Conservation (phyloP, 92 coral and sea anemone species). For the Porites divaricata region DNA sequence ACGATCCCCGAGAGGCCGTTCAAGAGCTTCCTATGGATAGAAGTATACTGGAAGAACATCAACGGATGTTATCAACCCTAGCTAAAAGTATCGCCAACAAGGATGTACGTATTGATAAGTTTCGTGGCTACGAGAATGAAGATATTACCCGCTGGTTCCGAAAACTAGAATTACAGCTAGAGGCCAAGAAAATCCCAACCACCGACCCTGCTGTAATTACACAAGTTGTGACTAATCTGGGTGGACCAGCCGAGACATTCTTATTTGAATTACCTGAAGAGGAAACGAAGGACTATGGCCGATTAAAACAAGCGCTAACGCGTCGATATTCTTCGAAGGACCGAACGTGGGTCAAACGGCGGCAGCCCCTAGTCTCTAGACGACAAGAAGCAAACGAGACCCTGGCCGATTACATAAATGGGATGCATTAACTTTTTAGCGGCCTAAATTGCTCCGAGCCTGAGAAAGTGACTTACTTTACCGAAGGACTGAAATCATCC, state of each 20-base stretch:
- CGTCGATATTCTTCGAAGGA: neutral
- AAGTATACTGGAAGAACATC: neutral
- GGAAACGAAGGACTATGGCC: neutral
- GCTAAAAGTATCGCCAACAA: neutral
- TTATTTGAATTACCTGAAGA: neutral
- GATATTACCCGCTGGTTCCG: neutral
- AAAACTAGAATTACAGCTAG: neutral
- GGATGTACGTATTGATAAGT: neutral
- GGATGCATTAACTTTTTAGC: slow-evolving; percentile 12
- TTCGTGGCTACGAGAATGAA: neutral
- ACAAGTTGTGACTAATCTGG: neutral
- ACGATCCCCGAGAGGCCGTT: no score
- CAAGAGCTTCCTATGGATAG: neutral
- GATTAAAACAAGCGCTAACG: neutral
- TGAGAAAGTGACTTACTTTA: slow-evolving; percentile 15
- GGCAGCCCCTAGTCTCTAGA: neutral
- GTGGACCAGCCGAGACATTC: neutral
- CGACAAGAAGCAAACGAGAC: neutral
- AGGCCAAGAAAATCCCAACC: neutral
- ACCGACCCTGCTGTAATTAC: neutral
- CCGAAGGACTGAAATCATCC: neutral
- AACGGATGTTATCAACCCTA: neutral
- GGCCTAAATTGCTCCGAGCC: neutral
- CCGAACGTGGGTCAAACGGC: neutral
- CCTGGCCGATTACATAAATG: neutral